These are phyloP conservation scores for Aotus griseimembra DNA, from an alignment of 2,797 vertebrate species.

Conservation along the genomic window DNA sequence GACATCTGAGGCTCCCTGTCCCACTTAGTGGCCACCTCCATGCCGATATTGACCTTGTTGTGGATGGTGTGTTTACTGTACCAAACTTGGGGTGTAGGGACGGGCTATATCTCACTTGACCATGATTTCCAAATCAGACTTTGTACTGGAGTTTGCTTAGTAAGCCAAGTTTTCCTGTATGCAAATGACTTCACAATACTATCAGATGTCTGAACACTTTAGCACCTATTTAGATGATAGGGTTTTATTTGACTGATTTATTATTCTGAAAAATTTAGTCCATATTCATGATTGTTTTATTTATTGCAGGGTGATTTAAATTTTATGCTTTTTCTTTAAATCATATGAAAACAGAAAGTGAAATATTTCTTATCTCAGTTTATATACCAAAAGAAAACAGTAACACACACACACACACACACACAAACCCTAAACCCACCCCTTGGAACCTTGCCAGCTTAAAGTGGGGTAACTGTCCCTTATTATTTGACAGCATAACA, in stretches of 20 bases:
- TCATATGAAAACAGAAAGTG: background rate
- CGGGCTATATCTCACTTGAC: background rate
- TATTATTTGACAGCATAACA: background rate
- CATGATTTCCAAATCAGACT: background rate
- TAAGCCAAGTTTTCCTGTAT: background rate
- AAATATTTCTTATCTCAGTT: background rate
- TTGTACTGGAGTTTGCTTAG: background rate
- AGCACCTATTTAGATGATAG: background rate
- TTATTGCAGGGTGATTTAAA: background rate
- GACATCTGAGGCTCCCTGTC: background rate
- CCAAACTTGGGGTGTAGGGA: background rate
- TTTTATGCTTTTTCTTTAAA: conserved; percentile 27
- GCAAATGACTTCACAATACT: background rate
- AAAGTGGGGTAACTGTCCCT: background rate
- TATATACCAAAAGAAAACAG: background rate
- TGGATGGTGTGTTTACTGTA: background rate
- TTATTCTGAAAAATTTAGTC: background rate
- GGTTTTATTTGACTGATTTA: background rate
- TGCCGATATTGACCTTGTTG: background rate
- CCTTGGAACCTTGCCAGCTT: background rate
- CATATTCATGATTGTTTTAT: background rate
- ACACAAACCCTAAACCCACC: background rate
- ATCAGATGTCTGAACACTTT: background rate
- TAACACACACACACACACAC: background rate
- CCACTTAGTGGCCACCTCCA: background rate